Evolutionary conservation across 2,113 vertebrate species (phyloP).

Genomic region (Acanthochromis polyacanthus): DNA sequence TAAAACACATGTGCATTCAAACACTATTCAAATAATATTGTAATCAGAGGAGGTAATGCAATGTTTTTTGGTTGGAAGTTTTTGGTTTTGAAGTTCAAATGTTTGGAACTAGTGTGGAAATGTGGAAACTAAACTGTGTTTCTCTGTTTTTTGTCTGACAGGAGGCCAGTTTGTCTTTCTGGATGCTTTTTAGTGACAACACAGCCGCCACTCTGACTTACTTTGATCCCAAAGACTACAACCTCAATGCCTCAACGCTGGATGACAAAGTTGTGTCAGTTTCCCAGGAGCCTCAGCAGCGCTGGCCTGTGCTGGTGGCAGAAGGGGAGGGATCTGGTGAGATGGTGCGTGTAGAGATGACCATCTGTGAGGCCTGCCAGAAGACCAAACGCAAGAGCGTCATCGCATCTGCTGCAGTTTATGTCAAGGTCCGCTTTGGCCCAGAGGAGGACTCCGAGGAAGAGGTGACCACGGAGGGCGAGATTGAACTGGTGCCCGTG

Average conservation of each 20-base stretch:
- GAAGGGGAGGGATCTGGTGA: constrained; percentile 91
- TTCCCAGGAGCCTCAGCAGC: constrained; percentile 88
- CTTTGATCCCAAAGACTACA: constrained; percentile 96
- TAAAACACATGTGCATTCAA: no score
- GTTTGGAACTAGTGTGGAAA: no score
- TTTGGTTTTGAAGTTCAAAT: no score
- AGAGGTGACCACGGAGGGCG: constrained; percentile 83
- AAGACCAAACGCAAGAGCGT: constrained; percentile 97
- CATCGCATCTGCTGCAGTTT: constrained; percentile 88
- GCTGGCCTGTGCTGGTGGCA: constrained; percentile 90
- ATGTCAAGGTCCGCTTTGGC: constrained; percentile 91
- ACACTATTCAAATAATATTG: no score
- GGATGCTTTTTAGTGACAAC: constrained; percentile 96
- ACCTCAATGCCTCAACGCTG: constrained; percentile 91
- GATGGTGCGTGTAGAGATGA: constrained; percentile 90
- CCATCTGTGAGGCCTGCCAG: constrained; percentile 95
- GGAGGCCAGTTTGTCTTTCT: constrained; percentile 95
- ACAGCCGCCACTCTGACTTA: constrained; percentile 91
- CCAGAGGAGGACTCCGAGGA: constrained; percentile 87
- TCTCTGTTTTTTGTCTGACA: constrained; percentile 69
- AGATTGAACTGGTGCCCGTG: constrained; percentile 55
- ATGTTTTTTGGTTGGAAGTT: no score
- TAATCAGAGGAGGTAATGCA: no score
- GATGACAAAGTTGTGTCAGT: constrained; percentile 91
- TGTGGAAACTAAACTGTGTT: not conserved